Evolutionary conservation across 2,888 invertebrate genomes (phyloP), one percentile per base, ranked within the genome.

Genomic region (Eristalinus sepulchralis): DNA sequence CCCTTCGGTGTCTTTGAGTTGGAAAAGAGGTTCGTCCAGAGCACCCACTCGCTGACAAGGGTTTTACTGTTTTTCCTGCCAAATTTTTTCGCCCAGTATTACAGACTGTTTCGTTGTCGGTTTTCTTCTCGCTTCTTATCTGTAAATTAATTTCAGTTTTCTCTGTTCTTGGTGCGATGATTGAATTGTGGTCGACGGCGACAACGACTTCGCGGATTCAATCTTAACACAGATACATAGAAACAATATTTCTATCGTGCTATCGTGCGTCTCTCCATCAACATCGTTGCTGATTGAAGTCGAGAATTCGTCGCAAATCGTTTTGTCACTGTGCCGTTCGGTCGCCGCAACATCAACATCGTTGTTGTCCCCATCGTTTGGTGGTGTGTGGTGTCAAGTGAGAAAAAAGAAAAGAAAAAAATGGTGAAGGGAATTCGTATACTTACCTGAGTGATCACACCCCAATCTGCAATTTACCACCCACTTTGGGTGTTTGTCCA

Each of bases 211-310:
- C 82, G 82, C 82, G 85, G 82, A 73, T 72, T 17, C 76, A 76
- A 77, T 85, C 84, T 81, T 78, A 78, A 78, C 82, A 82, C 77
- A 85, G 77, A 82, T 77, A 85, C 76, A 75, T 20, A 24, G 55
- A 81, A 67, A 77, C 57, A 72, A 72, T 64, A 72, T 68, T 72
- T 72, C 81, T 76, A 81, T 85, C 84, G 84, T 76, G 76, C 80
- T 55, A n/a, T n/a, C n/a, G n/a, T n/a, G n/a, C 22, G 22, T 22
- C 6, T 9, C 57, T 55, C 57, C 57, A 5, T 22, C 22, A 1
- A 11, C 22, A 11, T 55, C 22, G 57, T 3, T 22, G 3, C 24
- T 22, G 57, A 57, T 57, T 57, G 57, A 57, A 24, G 22, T 57
- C 57, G 24, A 57, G 24, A 24, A 13, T 13, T 27, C 24, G 57